Base-by-base conservation (phyloP, 2,113 vertebrate genomes). In the Erpornis zantholeuca region DNA sequence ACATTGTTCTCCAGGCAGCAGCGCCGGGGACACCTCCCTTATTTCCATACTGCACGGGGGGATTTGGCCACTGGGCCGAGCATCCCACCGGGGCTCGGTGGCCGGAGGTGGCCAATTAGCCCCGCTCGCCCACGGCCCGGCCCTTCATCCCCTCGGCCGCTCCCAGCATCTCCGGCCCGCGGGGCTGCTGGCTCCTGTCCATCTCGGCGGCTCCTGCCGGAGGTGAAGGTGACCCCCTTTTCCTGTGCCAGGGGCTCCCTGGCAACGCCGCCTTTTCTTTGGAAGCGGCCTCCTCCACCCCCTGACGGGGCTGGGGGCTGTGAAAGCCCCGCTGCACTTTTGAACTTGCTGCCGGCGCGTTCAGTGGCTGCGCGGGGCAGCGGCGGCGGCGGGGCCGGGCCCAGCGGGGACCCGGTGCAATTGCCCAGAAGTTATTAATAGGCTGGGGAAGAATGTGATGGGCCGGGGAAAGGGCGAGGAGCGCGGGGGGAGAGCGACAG, bases 381-480 rank as follows among this genome's bases (percentile, higher is more conserved):
- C 45, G 61, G 31, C 60, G 35, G 21, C 42, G 28, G 71, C 88
- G 94, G 92, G 96, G 96, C 92, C 28, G 80, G 52, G 82, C 96
- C 88, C 96, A 96, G 96, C 95, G 11, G 96, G 95, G 92, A 96
- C 92, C 90, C 86, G 38, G 96, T 92, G 94, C 92, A 97, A 97
- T 96, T 96, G 95, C 94, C 96, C 96, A 97, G 96, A 97, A 97
- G 96, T 95, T 97, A 96, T 97, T 96, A 97, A 95, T 96, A 96
- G 96, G 90, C 95, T 92, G 88, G 7, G 72, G 94, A 96, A 96
- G 96, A 97, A 96, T 96, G 96, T 70, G 86, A 83, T 73, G 93
- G 94, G 88, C 83, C 49, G 63, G 76, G 82, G 90, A 91, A 77
- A 66, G 82, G 75, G 21, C 45, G 73, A 76, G 69, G 44, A 6